A percentile compares a stretch with the other conserved stretches of the same genome.
Conservation (phyloP, 2,797 vertebrate species). For the Rhadinocentrus ornatus region DNA sequence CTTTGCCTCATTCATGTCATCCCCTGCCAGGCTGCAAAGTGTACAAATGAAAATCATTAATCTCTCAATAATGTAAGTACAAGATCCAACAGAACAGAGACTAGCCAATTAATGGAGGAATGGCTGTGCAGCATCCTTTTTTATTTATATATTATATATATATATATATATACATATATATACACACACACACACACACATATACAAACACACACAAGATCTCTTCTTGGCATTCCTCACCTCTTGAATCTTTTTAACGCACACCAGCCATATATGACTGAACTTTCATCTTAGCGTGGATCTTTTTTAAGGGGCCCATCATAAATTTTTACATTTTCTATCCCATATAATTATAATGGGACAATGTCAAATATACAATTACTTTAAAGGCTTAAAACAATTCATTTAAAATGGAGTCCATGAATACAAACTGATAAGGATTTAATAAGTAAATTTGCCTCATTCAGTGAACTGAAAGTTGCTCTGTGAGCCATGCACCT, state of each 20-base stretch:
- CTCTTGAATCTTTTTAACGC: too few species aligned
- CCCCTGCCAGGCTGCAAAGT: not conserved
- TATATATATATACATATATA: too few species aligned
- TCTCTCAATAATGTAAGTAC: not conserved
- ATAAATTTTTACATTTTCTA: not conserved
- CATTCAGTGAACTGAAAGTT: not conserved
- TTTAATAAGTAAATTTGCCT: not conserved
- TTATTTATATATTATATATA: too few species aligned
- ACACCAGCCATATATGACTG: too few species aligned
- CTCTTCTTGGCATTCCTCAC: not conserved
- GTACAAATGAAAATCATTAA: not conserved
- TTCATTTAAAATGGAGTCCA: not conserved
- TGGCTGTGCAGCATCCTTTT: not conserved
- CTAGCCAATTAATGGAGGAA: not conserved
- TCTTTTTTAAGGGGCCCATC: not conserved
- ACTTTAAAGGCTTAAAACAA: not conserved
- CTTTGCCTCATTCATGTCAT: not conserved
- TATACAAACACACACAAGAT: too few species aligned
- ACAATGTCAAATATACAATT: not conserved
- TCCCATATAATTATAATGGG: not conserved
- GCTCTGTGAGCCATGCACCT: not conserved
- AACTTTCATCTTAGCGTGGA: not conserved
- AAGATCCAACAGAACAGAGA: not conserved
- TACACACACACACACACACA: too few species aligned
- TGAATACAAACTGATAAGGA: not conserved